Evolutionary conservation across 2,113 vertebrate genomes (phyloP).

Genomic region (Alaudala cheleensis): DNA sequence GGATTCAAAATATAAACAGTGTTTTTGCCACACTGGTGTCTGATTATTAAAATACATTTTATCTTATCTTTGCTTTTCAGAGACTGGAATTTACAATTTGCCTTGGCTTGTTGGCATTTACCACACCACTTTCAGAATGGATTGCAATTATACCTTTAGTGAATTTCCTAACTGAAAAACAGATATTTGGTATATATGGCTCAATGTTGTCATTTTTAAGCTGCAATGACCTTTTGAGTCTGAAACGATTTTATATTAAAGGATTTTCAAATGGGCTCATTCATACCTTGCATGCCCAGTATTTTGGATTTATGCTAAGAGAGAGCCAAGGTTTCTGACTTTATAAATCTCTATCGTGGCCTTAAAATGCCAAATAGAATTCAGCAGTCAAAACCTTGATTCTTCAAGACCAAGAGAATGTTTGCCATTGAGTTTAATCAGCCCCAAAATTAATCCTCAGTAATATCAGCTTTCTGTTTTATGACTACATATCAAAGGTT

Average conservation of each 20-base stretch:
- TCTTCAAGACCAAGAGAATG: background rate
- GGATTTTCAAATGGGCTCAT: background rate
- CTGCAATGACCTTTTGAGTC: background rate
- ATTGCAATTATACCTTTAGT: background rate
- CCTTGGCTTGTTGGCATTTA: background rate
- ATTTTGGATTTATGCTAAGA: background rate
- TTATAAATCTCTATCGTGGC: constrained; percentile 12
- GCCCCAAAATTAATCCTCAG: background rate
- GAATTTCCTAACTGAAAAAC: background rate
- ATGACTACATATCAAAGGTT: background rate
- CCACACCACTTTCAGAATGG: background rate
- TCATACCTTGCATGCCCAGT: background rate
- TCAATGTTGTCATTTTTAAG: background rate
- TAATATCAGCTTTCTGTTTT: background rate
- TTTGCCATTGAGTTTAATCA: background rate
- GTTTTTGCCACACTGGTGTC: background rate
- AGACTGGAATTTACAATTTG: background rate
- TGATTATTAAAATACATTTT: background rate
- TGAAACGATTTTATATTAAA: background rate
- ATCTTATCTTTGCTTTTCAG: background rate
- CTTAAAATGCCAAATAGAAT: background rate
- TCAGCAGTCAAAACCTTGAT: background rate
- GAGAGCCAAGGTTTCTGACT: background rate
- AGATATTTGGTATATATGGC: background rate
- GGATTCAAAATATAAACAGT: background rate